Conservation (phyloP, 2,797 vertebrate species). For the Hybognathus amarus region DNA sequence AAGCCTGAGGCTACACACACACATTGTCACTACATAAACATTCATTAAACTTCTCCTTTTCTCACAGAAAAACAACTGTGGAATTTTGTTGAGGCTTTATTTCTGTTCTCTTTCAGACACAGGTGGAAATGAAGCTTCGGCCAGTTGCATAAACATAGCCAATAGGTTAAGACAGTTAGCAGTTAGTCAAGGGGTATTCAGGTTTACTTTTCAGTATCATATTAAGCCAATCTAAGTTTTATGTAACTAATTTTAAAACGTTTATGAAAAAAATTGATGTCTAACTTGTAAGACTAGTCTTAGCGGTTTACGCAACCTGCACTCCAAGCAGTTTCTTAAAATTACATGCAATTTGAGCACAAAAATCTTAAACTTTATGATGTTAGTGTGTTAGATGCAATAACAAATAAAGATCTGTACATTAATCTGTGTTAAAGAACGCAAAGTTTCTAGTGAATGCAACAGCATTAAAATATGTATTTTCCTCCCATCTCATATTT, state of each 20-base stretch:
- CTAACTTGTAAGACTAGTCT: not conserved
- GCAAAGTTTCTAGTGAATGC: too few species aligned
- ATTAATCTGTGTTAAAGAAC: not conserved
- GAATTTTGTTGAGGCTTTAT: constrained; percentile 44
- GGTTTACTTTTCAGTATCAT: not conserved
- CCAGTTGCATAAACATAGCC: not conserved
- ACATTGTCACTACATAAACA: not conserved
- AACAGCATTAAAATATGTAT: too few species aligned
- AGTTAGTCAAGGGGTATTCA: not conserved
- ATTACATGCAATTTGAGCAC: not conserved
- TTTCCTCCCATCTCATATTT: too few species aligned
- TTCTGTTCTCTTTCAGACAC: constrained; percentile 37
- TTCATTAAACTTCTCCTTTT: constrained; percentile 45
- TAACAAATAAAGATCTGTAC: not conserved
- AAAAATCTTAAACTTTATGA: not conserved
- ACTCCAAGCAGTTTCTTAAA: not conserved
- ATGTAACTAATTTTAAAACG: not conserved
- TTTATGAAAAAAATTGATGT: not conserved
- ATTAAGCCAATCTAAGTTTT: not conserved
- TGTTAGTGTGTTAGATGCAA: not conserved
- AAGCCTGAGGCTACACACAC: constrained; percentile 35
- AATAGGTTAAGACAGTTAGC: not conserved
- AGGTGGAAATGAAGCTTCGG: constrained; percentile 14
- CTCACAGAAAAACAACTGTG: constrained; percentile 29
- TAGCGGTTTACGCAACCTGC: not conserved